Evolutionary conservation across 2,797 vertebrate species (phyloP), one percentile per base, ranked within the genome.

Genomic region (Pyrocephalus nanus): DNA sequence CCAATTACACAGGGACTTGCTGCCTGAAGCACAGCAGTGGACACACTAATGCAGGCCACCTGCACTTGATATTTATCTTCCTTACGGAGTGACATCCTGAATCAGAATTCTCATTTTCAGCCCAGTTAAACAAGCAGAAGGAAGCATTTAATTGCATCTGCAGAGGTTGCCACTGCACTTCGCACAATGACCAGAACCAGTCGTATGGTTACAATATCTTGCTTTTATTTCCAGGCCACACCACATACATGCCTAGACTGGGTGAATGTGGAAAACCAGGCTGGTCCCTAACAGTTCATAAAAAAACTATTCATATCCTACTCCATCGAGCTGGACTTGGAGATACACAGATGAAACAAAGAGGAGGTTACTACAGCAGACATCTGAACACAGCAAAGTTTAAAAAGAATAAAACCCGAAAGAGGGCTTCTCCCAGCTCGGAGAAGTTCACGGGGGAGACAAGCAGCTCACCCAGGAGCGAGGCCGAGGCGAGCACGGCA

Each of bases 381-480:
- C 40, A 55, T 2, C 26, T 0, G 6, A 34, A 22, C 2, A 15
- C 21, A 2, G 32, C 4, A 0, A 72, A 88, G 36, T 61, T 65
- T 4, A 25, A 65, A 30, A 76, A 75, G 10, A 50, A 38, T 27
- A 53, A 30, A 53, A 50, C 4, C 5, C 27, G 1, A 64, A 19
- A 38, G 34, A 69, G 61, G 61, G 90, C 84, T 71, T 12, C 30
- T 57, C 22, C 36, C 2, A 11, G 12, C 29, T 30, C 8, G 8
- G 22, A 34, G 50, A 10, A 43, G 40, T 3, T 45, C 40, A 15
- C 8, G 4, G 40, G 15, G 23, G 5, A 43, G 30, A 15, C 30
- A 15, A 22, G 1, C 16, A 9, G 18, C 8, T 15, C 32, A 3
- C n/a, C 2, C 21, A 34, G 48, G 4, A n/a, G 55, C 6, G 19